These are phyloP conservation scores for Phalacrocorax pelagicus DNA, from an alignment of 2,113 vertebrate species.

Conservation along the genomic window DNA sequence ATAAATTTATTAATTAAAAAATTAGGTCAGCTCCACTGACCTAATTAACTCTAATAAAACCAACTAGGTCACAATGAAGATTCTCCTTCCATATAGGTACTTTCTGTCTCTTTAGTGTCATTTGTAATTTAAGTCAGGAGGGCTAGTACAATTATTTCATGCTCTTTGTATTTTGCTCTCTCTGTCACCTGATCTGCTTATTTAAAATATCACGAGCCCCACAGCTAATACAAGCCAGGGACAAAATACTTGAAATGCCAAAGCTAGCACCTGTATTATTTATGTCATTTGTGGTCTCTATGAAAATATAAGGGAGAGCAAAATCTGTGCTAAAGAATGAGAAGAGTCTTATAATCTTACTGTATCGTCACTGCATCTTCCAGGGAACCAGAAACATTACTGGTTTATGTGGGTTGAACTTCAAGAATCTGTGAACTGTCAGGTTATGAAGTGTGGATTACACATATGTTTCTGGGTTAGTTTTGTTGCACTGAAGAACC, in stretches of 20 bases:
- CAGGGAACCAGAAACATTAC: neutral
- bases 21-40: conserved; percentile 30
- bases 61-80: conserved; percentile 37
- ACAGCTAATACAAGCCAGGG: neutral
- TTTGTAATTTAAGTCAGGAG: conserved; percentile 9
- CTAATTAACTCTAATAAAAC: conserved; percentile 56
- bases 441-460: neutral
- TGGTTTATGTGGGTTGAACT: neutral
- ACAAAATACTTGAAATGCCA: neutral
- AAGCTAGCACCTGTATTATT: neutral
- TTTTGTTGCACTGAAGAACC: neutral
- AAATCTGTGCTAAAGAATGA: neutral
- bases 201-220: neutral
- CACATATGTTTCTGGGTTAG: neutral
- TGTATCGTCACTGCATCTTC: neutral
- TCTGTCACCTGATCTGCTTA: neutral
- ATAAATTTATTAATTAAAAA: conserved; percentile 58
- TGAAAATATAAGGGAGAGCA: neutral
- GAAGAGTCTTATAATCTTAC: neutral
- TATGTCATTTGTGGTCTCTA: neutral
- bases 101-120: conserved; percentile 4
- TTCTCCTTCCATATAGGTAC: neutral
- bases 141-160: neutral
- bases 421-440: neutral
- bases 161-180: neutral